phyloP scores from a whole-genome alignment of 2,113 vertebrate genomes.

The Megaceryle maxima region DNA sequence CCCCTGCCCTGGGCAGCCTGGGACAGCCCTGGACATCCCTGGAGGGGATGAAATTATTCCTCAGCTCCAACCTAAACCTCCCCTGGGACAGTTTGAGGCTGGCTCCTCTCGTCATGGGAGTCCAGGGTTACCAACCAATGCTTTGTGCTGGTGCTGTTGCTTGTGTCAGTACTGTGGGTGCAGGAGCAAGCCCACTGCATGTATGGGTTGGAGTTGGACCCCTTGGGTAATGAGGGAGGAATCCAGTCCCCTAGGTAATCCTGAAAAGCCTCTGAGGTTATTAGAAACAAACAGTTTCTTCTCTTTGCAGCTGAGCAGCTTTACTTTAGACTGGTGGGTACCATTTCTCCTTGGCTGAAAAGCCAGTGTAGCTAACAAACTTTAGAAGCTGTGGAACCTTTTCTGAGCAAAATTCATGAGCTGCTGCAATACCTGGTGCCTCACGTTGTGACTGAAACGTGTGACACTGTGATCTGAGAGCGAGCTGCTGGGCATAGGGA shows the following conservation, averaged over 20 bases:
- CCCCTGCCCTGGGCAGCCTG: too few relatives aligned
- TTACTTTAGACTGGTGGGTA: background rate
- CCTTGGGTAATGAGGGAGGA: background rate
- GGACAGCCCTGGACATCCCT: too few relatives aligned
- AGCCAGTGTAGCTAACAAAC: background rate
- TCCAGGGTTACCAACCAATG: too few relatives aligned
- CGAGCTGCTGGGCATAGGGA: background rate
- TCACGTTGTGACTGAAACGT: background rate
- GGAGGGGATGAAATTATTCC: too few relatives aligned
- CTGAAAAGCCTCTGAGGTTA: background rate
- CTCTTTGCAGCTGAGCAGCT: background rate
- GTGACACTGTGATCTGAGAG: background rate
- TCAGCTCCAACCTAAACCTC: too few relatives aligned
- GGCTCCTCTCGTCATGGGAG: too few relatives aligned
- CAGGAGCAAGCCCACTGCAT: background rate
- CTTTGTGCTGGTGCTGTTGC: background rate
- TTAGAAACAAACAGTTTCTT: too few relatives aligned
- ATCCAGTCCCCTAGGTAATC: background rate
- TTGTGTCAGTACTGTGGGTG: rapidly evolving
- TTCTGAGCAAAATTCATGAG: background rate
- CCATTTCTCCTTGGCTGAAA: background rate
- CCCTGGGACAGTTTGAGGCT: too few relatives aligned
- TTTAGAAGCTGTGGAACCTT: background rate
- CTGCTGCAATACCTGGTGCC: background rate
- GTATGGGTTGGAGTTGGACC: background rate